Evolutionary conservation across 2,113 vertebrate species (phyloP).

Genomic region (Todiramphus saurophagus): DNA sequence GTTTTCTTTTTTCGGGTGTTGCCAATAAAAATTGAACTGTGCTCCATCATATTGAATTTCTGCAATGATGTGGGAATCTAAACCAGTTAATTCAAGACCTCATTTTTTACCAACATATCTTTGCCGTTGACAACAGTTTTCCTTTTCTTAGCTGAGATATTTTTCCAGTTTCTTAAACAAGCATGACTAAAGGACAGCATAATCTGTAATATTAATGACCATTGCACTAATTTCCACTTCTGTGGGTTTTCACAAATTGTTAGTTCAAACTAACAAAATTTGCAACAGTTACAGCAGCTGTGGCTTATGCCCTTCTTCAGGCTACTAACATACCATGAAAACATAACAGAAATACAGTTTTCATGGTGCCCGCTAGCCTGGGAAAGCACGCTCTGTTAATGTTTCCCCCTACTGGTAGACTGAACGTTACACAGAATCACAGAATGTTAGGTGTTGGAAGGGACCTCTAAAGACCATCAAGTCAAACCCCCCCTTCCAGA

Average conservation of each 20-base stretch:
- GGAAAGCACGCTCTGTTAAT: not conserved
- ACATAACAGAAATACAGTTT: not conserved
- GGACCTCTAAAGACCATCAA: no score
- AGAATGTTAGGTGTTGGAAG: no score
- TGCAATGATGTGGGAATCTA: not conserved
- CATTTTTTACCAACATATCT: not conserved
- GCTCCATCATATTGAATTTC: not conserved
- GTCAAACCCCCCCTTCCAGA: no score
- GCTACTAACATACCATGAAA: not conserved
- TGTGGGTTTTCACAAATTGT: not conserved
- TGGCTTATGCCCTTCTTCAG: not conserved
- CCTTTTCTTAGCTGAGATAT: not conserved
- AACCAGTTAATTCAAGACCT: not conserved
- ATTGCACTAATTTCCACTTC: not conserved
- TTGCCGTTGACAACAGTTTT: not conserved
- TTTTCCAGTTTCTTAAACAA: slow-evolving; percentile 2
- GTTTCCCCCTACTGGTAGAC: not conserved
- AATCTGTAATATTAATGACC: not conserved
- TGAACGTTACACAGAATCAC: not conserved
- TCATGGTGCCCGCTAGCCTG: not conserved
- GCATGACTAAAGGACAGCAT: not conserved
- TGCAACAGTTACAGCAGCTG: not conserved
- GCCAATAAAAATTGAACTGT: not conserved
- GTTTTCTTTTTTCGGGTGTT: not conserved
- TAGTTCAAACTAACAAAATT: not conserved